These are phyloP conservation scores for Leptopilina drosophilae DNA, from an alignment of 2,888 invertebrate species.

Conservation along the genomic window DNA sequence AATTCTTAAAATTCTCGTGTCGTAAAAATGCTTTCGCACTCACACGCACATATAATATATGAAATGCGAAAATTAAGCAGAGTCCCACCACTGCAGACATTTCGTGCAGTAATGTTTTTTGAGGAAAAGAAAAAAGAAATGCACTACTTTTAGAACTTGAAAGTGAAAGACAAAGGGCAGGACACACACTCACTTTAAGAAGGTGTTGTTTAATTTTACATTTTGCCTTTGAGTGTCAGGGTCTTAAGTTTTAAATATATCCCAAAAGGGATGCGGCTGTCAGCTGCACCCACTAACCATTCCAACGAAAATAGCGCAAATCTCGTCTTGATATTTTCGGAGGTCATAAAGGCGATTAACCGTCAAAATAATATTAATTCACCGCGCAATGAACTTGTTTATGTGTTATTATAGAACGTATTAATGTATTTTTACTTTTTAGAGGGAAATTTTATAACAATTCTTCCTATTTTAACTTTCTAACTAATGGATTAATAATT, in stretches of 20 bases:
- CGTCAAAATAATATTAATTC: constrained; percentile 30
- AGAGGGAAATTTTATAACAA: not conserved
- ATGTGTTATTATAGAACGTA: not conserved
- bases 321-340: constrained; percentile 47
- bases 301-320: constrained; percentile 51
- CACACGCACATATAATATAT: not conserved
- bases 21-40: not conserved
- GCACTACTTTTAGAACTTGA: constrained; percentile 37
- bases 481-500: too few relatives aligned
- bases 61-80: constrained; percentile 14
- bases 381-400: constrained; percentile 4
- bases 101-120: constrained; percentile 21
- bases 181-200: constrained; percentile 43
- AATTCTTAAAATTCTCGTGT: not conserved
- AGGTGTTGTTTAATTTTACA: constrained; percentile 32
- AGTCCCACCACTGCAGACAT: not conserved
- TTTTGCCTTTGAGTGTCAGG: constrained; percentile 45
- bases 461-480: too few relatives aligned
- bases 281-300: constrained; percentile 56
- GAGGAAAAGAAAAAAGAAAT: not conserved
- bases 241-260: constrained; percentile 58
- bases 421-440: constrained; percentile 9
- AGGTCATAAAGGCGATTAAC: constrained; percentile 39
- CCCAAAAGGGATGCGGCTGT: constrained; percentile 53
- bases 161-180: constrained; percentile 15